These are phyloP conservation scores for Bovichtus diacanthus DNA, from an alignment of 2,797 vertebrate genomes.

Conservation along the genomic window DNA sequence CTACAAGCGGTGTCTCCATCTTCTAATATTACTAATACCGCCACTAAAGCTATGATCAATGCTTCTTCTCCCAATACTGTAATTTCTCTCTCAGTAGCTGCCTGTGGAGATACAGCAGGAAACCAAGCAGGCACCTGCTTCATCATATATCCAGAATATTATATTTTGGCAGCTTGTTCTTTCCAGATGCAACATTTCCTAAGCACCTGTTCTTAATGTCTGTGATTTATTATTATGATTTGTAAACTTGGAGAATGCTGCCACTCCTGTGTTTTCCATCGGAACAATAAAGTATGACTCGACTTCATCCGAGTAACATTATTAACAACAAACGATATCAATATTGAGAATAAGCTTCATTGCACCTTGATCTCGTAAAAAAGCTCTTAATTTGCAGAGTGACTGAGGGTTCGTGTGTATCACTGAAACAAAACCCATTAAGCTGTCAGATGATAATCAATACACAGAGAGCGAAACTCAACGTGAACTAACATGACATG, in stretches of 20 bases:
- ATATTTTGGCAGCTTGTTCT: background rate
- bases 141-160: background rate
- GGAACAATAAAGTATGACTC: conserved; percentile 4
- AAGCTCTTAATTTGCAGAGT: conserved; percentile 29
- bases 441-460: conserved; percentile 65
- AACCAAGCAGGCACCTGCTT: background rate
- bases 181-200: background rate
- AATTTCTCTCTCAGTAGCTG: background rate
- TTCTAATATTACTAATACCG: background rate
- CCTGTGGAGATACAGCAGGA: background rate
- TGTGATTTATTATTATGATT: background rate
- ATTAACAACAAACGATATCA: conserved; percentile 27
- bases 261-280: background rate
- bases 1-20: background rate
- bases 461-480: conserved; percentile 40
- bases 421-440: conserved; percentile 59
- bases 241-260: background rate
- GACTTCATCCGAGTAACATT: background rate
- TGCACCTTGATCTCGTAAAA: conserved; percentile 28
- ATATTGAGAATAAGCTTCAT: conserved; percentile 16
- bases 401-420: conserved; percentile 25
- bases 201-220: background rate
- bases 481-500: conserved; percentile 60
- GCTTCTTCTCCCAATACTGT: background rate
- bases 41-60: background rate